phyloP scores from a whole-genome alignment of 2,888 invertebrate species.

The Petrolisthes cinctipes region DNA sequence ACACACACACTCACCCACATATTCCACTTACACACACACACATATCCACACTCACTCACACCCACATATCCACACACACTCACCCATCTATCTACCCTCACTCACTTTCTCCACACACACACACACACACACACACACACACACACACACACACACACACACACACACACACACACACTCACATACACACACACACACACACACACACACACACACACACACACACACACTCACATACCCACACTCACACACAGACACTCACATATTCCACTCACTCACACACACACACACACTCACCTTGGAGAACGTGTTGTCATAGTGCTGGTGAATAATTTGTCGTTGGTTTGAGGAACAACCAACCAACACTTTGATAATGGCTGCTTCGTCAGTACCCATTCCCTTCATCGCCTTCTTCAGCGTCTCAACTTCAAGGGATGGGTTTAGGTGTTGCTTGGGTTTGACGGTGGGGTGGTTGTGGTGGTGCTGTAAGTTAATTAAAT shows the following conservation, averaged over 20 bases:
- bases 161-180: no score
- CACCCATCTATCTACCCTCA: no score
- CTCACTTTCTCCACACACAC: not conserved
- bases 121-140: not conserved
- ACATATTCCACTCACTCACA: not conserved
- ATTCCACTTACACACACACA: not conserved
- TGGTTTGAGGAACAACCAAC: conserved; percentile 23
- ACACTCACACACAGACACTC: no score
- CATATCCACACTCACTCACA: not conserved
- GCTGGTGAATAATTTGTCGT: conserved; percentile 16
- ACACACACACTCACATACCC: not conserved
- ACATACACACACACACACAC: no score
- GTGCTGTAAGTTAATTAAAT: not conserved
- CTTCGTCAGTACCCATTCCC: conserved; percentile 48
- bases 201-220: not conserved
- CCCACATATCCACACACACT: not conserved
- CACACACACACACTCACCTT: conserved; percentile 23
- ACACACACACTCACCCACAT: no score
- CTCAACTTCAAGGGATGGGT: conserved; percentile 2
- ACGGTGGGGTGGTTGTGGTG: conserved; percentile 24
- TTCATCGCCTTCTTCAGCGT: conserved; percentile 50
- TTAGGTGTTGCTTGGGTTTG: conserved; percentile 6
- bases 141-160: not conserved
- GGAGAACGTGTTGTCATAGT: conserved; percentile 23
- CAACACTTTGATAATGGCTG: conserved; percentile 38